Evolutionary conservation across 2,113 vertebrate genomes (phyloP).

Genomic region (Cyprinus carpio): DNA sequence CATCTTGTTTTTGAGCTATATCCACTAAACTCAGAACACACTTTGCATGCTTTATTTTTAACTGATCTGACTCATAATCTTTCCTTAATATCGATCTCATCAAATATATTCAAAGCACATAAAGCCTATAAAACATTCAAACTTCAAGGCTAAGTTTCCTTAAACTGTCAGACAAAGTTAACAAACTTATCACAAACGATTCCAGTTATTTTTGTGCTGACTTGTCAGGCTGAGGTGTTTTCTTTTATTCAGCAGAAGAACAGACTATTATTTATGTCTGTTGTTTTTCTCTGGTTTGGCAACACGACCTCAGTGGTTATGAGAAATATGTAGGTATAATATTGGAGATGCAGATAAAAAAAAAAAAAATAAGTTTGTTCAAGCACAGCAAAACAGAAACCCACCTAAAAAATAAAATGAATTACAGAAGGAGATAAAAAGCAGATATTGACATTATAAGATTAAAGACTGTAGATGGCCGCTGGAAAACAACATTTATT

Average conservation of each 20-base stretch:
- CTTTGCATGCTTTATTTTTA: background rate
- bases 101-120: background rate
- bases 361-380: background rate
- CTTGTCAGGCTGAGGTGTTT: background rate
- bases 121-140: background rate
- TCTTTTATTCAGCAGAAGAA: background rate
- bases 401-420: background rate
- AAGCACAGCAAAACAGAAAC: conserved; percentile 41
- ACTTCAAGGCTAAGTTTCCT: background rate
- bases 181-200: background rate
- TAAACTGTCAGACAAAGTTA: background rate
- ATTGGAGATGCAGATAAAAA: background rate
- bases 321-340: background rate
- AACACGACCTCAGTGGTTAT: background rate
- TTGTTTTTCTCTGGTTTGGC: background rate
- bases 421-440: background rate
- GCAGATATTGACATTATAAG: conserved; percentile 64
- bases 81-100: background rate
- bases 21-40: background rate
- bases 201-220: background rate
- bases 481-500: conserved; percentile 57
- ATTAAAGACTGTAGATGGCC: conserved; percentile 66
- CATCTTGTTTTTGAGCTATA: background rate
- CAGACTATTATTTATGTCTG: background rate
- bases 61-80: background rate